Percentiles rank a stretch among this genome's conserved stretches.
Evolutionary conservation across 2,888 invertebrate species (phyloP).

Genomic region (Drosophila kambysellisi): DNA sequence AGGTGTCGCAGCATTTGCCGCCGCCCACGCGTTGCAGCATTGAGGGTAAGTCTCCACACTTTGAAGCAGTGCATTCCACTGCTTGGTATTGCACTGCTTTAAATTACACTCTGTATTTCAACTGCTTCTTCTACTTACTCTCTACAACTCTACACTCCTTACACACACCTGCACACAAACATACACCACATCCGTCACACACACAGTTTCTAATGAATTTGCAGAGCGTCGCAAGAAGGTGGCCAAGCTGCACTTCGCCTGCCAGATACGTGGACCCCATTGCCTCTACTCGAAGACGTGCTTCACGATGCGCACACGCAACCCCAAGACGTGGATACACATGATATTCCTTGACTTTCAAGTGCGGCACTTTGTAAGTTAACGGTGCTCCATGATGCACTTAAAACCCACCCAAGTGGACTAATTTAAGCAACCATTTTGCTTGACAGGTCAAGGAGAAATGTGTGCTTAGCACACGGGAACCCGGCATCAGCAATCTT

Average conservation of each 20-base stretch:
- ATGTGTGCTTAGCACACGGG: slow-evolving; percentile 92
- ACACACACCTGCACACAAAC: slow-evolving; percentile 29
- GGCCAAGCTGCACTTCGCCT: slow-evolving; percentile 95
- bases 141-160: slow-evolving; percentile 12
- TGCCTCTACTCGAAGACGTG: slow-evolving; percentile 94
- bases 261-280: slow-evolving; percentile 93
- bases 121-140: slow-evolving; percentile 28
- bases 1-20: slow-evolving; percentile 92
- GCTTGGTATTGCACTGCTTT: not conserved
- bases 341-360: slow-evolving; percentile 97
- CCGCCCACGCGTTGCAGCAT: slow-evolving; percentile 97
- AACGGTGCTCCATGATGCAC: not conserved
- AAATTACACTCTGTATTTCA: not conserved
- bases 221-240: slow-evolving; percentile 93
- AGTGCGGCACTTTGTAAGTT: slow-evolving; percentile 85
- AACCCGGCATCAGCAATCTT: slow-evolving; percentile 92
- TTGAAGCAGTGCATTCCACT: not conserved
- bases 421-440: not conserved
- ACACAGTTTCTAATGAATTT: slow-evolving; percentile 83
- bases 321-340: slow-evolving; percentile 96
- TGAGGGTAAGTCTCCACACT: slow-evolving; percentile 88
- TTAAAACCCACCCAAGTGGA: not conserved
- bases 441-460: slow-evolving; percentile 88
- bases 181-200: slow-evolving; percentile 60
- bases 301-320: slow-evolving; percentile 92